A percentile compares a stretch with the other conserved stretches of the same genome.
phyloP scores from a whole-genome alignment of 2,113 vertebrate species.

The Sterna hirundo region DNA sequence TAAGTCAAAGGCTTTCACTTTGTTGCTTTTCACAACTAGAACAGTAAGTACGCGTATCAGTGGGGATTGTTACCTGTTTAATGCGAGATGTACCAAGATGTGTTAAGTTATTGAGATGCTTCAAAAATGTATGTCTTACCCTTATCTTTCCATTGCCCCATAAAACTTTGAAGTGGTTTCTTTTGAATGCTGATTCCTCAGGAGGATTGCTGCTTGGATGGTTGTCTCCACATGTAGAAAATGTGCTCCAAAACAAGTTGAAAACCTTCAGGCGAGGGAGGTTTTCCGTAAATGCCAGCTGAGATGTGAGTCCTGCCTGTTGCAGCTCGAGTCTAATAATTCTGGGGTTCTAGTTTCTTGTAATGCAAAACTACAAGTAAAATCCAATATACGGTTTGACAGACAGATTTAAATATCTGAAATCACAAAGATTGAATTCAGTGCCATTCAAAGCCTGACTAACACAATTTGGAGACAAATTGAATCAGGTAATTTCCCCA shows the following conservation, averaged over 20 bases:
- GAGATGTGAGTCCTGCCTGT: slow-evolving; percentile 63
- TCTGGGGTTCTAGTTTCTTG: slow-evolving; percentile 63
- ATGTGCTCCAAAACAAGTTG: slow-evolving; percentile 72
- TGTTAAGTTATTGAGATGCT: slow-evolving; percentile 65
- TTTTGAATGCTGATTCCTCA: slow-evolving; percentile 66
- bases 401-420: slow-evolving; percentile 74
- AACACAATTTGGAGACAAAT: slow-evolving; percentile 76
- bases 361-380: slow-evolving; percentile 69
- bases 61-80: slow-evolving; percentile 16
- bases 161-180: slow-evolving; percentile 67
- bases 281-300: slow-evolving; percentile 71
- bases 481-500: slow-evolving; percentile 73
- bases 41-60: not conserved
- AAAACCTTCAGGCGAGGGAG: slow-evolving; percentile 69
- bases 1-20: slow-evolving; percentile 45
- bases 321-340: slow-evolving; percentile 73
- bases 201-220: slow-evolving; percentile 65
- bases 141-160: slow-evolving; percentile 51
- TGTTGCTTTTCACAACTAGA: slow-evolving; percentile 58
- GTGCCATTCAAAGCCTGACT: slow-evolving; percentile 68
- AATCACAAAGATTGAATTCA: slow-evolving; percentile 68
- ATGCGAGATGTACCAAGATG: slow-evolving; percentile 70
- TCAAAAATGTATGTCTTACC: slow-evolving; percentile 58
- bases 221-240: slow-evolving; percentile 70
- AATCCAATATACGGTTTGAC: slow-evolving; percentile 71